Evolutionary conservation across 2,888 invertebrate species (phyloP), one percentile per base, ranked within the genome.

Genomic region (Phaonia tiefii): DNA sequence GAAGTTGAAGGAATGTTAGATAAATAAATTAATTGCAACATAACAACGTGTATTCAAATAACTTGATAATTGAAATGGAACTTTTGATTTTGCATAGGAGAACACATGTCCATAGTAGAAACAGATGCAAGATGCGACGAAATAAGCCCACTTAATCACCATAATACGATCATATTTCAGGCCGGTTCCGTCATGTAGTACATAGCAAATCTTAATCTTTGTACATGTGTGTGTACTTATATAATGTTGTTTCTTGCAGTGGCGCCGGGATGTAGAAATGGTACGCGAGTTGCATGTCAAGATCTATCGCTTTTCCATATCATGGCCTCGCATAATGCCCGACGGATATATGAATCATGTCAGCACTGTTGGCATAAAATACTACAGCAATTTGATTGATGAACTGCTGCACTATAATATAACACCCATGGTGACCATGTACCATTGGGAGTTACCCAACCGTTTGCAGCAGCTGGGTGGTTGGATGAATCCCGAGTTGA

Each of bases 241-340:
- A 25, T 51, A 51, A 51, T 22, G 20, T 69, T 46, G 10, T 7
- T 20, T n/a, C 42, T 85, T 86, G 1, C 78, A 91, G 91, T 91
- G 91, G 91, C 93, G 92, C 79, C 91, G 92, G 51, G 94, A 95
- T 86, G 93, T 93, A 0, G 91, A 93, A 88, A 92, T 94, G 92
- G 89, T 94, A 1, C 92, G 91, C 63, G 92, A 94, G 82, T 89
- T 94, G 2, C 93, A 94, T 11, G 94, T 94, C 0, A 91, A 94
- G 83, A 92, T 94, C 79, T 95, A 95, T 88, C 92, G 95, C 51
- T 95, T 95, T 88, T 95, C 95, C 0, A 92, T 95, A 84, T 93
- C 95, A 0, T 97, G 96, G 96, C 90, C 95, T 0, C 91, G 96
- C 66, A 92, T 97, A 60, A 90, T 96, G 83, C 95, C 96, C 0